phyloP scores from a whole-genome alignment of 1,140 invertebrate species.

The Drosophila athabasca region DNA sequence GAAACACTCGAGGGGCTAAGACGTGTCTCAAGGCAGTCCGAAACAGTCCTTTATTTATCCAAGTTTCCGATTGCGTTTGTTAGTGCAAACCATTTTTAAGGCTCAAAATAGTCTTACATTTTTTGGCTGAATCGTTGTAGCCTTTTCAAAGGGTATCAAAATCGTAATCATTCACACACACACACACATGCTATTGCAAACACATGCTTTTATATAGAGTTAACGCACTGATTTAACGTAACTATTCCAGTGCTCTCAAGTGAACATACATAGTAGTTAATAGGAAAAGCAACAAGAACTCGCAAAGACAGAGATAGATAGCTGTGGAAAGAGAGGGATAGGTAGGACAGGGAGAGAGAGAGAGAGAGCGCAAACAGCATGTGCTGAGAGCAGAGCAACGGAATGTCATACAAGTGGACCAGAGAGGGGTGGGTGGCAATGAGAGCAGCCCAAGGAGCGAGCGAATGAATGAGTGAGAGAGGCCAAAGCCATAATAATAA shows the following conservation, averaged over 20 bases:
- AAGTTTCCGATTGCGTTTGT: too few species aligned
- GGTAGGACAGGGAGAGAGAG: constrained; percentile 16
- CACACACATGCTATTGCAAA: constrained; percentile 24
- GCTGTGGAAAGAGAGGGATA: constrained; percentile 22
- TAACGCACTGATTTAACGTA: constrained; percentile 77
- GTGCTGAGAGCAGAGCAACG: constrained; percentile 1
- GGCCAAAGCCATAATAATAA: constrained; percentile 62
- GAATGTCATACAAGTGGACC: constrained; percentile 14
- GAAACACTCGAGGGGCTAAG: too few species aligned
- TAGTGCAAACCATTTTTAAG: too few species aligned
- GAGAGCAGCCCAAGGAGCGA: constrained; percentile 28
- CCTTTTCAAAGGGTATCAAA: constrained; percentile 1
- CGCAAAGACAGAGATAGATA: constrained; percentile 14
- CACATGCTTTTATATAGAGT: constrained; percentile 43
- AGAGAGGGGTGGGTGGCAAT: constrained; percentile 12
- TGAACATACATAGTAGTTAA: constrained; percentile 63
- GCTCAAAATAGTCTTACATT: too few species aligned
- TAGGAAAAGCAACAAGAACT: constrained; percentile 58
- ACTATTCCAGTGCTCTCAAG: constrained; percentile 65
- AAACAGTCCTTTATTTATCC: too few species aligned
- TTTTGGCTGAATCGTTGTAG: too few species aligned
- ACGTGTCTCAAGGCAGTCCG: too few species aligned
- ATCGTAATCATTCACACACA: constrained; percentile 39
- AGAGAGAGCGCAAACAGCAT: too few species aligned
- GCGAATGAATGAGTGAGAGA: constrained; percentile 30